Evolutionary conservation across 92 coral and sea anemone genomes (phyloP).

Genomic region (Pocillopora grandis): DNA sequence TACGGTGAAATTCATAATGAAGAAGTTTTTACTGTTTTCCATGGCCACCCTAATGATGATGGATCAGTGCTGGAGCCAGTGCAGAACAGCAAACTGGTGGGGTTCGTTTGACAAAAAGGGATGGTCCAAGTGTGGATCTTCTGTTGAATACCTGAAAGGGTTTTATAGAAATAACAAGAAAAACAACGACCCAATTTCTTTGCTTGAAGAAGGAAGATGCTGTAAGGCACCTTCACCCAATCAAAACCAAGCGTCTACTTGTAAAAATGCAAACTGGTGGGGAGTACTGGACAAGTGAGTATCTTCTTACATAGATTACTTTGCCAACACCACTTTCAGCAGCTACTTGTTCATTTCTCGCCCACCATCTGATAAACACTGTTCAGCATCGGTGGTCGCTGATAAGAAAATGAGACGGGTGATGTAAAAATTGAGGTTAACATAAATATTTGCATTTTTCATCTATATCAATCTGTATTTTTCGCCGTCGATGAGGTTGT

Average conservation of each 20-base stretch:
- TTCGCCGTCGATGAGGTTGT: too few species aligned
- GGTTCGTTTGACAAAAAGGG: slow-evolving; percentile 56
- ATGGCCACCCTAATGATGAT: background rate
- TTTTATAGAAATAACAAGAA: slow-evolving; percentile 40
- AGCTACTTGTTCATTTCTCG: too few species aligned
- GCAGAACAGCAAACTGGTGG: slow-evolving; percentile 53
- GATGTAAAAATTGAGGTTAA: too few species aligned
- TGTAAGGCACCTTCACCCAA: slow-evolving; percentile 56
- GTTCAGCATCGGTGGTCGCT: too few species aligned
- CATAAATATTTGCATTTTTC: too few species aligned
- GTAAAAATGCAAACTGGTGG: slow-evolving; percentile 60
- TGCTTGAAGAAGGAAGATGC: slow-evolving; percentile 55
- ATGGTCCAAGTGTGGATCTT: slow-evolving; percentile 41
- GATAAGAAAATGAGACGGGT: too few species aligned
- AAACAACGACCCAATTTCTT: slow-evolving; percentile 25
- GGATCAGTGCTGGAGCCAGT: slow-evolving; percentile 17
- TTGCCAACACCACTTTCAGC: too few species aligned
- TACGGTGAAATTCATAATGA: background rate
- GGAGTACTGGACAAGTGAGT: slow-evolving; percentile 47
- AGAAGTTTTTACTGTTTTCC: background rate
- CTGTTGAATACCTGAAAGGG: slow-evolving; percentile 50
- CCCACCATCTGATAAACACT: too few species aligned
- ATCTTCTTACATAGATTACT: background rate
- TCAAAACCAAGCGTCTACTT: slow-evolving; percentile 43
- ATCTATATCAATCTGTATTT: too few species aligned